Percentiles rank a stretch among this genome's conserved stretches.
phyloP scores from a whole-genome alignment of 2,797 vertebrate species.

The Philypnodon macrostomus region DNA sequence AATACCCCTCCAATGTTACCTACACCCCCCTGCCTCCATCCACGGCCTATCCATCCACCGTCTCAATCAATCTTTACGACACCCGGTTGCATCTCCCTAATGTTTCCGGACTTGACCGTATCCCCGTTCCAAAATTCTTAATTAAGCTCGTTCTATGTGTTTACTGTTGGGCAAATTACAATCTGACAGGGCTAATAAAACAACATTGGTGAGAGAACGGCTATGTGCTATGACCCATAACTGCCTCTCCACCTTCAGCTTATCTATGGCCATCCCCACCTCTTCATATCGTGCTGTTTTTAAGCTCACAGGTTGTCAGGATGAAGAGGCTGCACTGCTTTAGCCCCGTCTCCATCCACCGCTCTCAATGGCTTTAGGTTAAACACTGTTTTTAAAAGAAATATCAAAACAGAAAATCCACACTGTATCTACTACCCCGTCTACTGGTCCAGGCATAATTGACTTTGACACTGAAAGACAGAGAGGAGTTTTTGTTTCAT shows the following conservation, averaged over 20 bases:
- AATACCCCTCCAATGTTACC: conserved; percentile 73
- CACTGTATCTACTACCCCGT: too few relatives aligned
- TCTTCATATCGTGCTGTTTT: conserved; percentile 67
- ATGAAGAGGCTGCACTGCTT: conserved; percentile 47
- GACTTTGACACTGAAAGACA: too few relatives aligned
- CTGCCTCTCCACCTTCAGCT: conserved; percentile 61
- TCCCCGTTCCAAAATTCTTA: conserved; percentile 99
- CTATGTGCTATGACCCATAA: conserved; percentile 62
- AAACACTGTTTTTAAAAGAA: too few relatives aligned
- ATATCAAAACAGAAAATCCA: too few relatives aligned
- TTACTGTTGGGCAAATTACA: conserved; percentile 98
- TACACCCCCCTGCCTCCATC: conserved; percentile 59
- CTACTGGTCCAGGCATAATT: too few relatives aligned
- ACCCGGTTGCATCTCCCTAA: conserved; percentile 91
- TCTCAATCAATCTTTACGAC: conserved; percentile 98
- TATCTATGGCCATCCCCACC: conserved; percentile 72
- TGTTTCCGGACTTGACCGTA: conserved; percentile 93
- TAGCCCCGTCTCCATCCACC: conserved; percentile 27
- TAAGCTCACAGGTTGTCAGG: conserved; percentile 65
- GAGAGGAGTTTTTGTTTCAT: too few relatives aligned
- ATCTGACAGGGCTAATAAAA: conserved; percentile 91
- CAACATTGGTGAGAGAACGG: conserved; percentile 63
- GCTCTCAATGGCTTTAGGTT: conserved; percentile 39
- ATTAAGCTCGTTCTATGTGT: conserved; percentile 98
- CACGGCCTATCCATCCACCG: conserved; percentile 73